Evolutionary conservation across 2,797 vertebrate genomes (phyloP).

Genomic region (Poeciliopsis infans): DNA sequence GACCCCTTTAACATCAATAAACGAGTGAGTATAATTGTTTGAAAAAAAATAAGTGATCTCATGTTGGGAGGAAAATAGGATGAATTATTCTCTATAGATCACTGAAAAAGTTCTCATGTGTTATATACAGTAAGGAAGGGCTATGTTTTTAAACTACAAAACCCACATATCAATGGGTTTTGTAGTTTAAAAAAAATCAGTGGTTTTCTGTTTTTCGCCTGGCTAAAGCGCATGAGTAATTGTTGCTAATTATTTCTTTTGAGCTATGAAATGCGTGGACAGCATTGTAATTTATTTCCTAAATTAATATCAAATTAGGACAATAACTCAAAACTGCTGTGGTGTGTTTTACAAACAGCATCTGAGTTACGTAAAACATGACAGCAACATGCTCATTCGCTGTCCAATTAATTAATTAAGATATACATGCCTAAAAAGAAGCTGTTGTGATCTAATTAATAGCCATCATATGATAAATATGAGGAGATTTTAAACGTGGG

Average conservation of each 20-base stretch:
- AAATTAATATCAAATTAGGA: not conserved
- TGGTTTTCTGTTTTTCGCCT: not conserved
- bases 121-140: not conserved
- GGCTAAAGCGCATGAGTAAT: not conserved
- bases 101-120: not conserved
- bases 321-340: not conserved
- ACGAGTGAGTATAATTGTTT: not conserved
- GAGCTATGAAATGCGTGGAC: not conserved
- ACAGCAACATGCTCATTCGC: not conserved
- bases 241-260: not conserved
- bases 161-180: not conserved
- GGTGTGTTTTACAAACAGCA: not conserved
- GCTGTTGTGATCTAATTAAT: constrained; percentile 39
- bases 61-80: not conserved
- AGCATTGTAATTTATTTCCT: not conserved
- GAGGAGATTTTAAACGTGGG: constrained; percentile 18
- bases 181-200: not conserved
- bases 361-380: not conserved
- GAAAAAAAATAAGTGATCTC: not conserved
- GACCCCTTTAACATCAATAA: not conserved
- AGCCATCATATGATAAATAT: constrained; percentile 13
- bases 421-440: not conserved
- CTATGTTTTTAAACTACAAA: not conserved
- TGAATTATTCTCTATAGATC: not conserved
- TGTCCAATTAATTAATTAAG: not conserved